Base-by-base conservation (phyloP, 2,888 invertebrate genomes). In the Cantharis lateralis region DNA sequence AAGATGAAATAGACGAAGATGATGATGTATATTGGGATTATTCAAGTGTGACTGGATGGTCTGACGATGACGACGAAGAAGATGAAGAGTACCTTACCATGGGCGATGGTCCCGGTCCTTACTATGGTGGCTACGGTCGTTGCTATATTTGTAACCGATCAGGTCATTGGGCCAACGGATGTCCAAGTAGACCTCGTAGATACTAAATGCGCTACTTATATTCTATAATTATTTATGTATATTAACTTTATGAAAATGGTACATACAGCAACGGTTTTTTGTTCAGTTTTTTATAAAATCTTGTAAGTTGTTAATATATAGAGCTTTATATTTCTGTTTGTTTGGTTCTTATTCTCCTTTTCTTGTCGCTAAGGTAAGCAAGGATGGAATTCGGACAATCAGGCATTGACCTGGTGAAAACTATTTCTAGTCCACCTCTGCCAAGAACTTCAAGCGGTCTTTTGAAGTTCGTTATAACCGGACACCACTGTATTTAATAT, bases 61-160 rank as follows among this genome's bases (percentile, higher is more conserved):
- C 48, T 2, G 18, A 70, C 4, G 70, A 71, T 9, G 77, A 71
- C 0, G 62, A 64, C 16, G n/a, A 13, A 4, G 74, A 69, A 2
- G 64, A 48, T 64, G 64, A 64, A n/a, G 62, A 28, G 74, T 66
- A 72, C 15, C 1, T n/a, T 10, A 61, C 71, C 63, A 66, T 62
- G n/a, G 77, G 72, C 16, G 86, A 89, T 82, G 83, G 85, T 15
- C 86, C 87, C 5, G 89, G 87, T 64, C 84, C 88, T 28, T 91
- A 90, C 86, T 92, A 90, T 87, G 92, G 92, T 79, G 92, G 92
- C 80, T 92, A 91, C 87, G 92, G 92, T 13, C 86, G 88, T 76
- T 92, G 92, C 86, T 92, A 84, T 87, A 85, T 82, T 62, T 92
- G 92, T 86, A 91, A 91, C 74, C 86, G 87, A 64, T 84, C 84